Evolutionary conservation across 2,888 invertebrate genomes (phyloP).

Genomic region (Alloplasta piceator): DNA sequence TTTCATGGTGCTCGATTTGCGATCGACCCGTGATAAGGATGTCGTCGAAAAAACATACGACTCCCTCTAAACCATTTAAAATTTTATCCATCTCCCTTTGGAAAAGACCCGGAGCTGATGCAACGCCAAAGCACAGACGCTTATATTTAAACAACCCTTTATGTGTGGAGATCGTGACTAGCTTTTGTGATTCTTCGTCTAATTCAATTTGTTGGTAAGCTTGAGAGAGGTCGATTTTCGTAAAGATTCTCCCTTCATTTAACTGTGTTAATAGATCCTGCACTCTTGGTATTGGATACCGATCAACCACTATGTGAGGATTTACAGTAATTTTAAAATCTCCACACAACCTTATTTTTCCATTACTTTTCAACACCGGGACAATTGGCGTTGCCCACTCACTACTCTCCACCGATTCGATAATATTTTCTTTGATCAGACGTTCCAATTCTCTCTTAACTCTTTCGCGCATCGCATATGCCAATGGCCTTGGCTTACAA

Average conservation of each 20-base stretch:
- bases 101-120: neutral
- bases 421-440: conserved; percentile 58
- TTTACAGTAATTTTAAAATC: conserved; percentile 68
- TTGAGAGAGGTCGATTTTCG: conserved; percentile 29
- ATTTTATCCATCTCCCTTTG: neutral
- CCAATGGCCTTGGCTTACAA: conserved; percentile 11
- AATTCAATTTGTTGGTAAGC: conserved; percentile 12
- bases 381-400: conserved; percentile 55
- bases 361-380: conserved; percentile 60
- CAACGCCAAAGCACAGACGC: neutral
- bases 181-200: no score
- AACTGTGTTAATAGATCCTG: conserved; percentile 8
- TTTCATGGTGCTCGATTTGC: neutral
- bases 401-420: conserved; percentile 57
- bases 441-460: conserved; percentile 63
- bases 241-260: conserved; percentile 16
- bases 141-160: neutral
- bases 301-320: conserved; percentile 54
- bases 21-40: neutral
- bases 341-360: conserved; percentile 69
- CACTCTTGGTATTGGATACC: conserved; percentile 30
- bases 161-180: neutral
- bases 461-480: conserved; percentile 3
- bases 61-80: neutral
- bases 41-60: neutral